Evolutionary conservation across 2,797 vertebrate species (phyloP), one percentile per base, ranked within the genome.

Genomic region (Ptychadena robeensis): DNA sequence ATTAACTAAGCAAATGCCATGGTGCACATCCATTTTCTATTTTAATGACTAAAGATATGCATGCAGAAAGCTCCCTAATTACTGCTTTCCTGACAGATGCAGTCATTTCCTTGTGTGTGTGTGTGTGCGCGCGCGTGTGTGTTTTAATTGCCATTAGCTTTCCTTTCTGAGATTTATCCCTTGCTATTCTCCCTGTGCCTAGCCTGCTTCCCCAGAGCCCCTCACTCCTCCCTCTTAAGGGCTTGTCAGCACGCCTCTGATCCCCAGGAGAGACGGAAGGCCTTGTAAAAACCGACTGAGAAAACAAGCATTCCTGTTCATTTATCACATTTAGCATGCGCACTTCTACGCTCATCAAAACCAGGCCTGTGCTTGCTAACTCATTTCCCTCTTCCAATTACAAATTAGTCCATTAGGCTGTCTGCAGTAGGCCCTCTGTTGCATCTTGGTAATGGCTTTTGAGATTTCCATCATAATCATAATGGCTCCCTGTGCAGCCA

Each of bases 401-500:
- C 97, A 99, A 99, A 99, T 98, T 96, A 98, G 97, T 96, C 98
- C 96, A 99, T 99, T 98, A 99, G 97, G 95, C 96, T 96, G 96
- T 97, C 97, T 98, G 96, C 96, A 96, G 95, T 94, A 95, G 96
- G 96, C 95, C 96, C 96, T 96, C 95, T 91, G 96, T 94, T 96
- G 96, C 96, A 95, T 97, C 96, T 95, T 96, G 95, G 96, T 99
- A 99, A 99, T 97, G 96, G 97, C 96, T 98, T 97, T 96, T 96
- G 98, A 99, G 98, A 98, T 97, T 98, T 98, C 96, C 96, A 97
- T 98, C 98, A 98, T 99, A 97, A 99, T 98, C 96, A 93, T 96
- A 96, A 96, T 96, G 94, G 96, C 96, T 98, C 97, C 96, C 97
- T 93, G 93, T 95, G 95, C 96, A 97, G 96, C 95, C 95, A 94